A percentile compares a stretch with the other conserved stretches of the same genome.
phyloP scores from a whole-genome alignment of 2,113 vertebrate species.

The Chauna torquata region DNA sequence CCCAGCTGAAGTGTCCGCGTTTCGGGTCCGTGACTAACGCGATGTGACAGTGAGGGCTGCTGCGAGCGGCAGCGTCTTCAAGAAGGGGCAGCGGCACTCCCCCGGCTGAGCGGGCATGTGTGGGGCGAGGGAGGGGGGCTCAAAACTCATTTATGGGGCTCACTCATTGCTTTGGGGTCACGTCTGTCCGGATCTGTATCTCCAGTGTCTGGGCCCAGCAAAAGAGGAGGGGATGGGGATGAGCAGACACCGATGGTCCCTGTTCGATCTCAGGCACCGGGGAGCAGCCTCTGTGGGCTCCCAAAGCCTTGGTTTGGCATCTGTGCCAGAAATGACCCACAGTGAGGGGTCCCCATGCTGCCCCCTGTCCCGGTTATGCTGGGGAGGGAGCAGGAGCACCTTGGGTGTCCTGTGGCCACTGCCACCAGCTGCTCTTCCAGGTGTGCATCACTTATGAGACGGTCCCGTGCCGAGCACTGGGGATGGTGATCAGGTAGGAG shows the following conservation, averaged over 20 bases:
- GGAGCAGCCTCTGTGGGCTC: not conserved
- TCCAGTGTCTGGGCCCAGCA: not conserved
- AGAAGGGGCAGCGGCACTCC: not conserved
- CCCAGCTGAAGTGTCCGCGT: accelerated
- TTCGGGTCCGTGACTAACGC: not conserved
- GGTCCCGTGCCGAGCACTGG: slow-evolving; percentile 77
- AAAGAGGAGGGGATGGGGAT: not conserved
- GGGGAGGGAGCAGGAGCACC: not conserved
- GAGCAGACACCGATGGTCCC: not conserved
- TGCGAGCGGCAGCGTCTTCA: not conserved
- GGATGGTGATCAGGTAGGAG: slow-evolving; percentile 80
- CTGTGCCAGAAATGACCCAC: not conserved
- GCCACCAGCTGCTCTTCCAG: slow-evolving; percentile 62
- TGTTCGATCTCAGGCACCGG: too few species aligned
- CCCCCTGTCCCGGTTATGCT: not conserved
- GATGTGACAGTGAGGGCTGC: slow-evolving; percentile 42
- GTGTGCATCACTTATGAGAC: slow-evolving; percentile 79
- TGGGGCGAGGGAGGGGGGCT: not conserved
- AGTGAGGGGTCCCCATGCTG: not conserved
- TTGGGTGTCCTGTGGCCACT: not conserved
- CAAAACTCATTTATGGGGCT: not conserved
- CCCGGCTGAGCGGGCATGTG: accelerated
- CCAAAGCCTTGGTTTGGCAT: not conserved
- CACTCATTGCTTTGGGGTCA: not conserved
- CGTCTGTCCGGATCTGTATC: not conserved